Evolutionary conservation across 1,140 invertebrate genomes (phyloP).

Genomic region (Trissolcus basalis): DNA sequence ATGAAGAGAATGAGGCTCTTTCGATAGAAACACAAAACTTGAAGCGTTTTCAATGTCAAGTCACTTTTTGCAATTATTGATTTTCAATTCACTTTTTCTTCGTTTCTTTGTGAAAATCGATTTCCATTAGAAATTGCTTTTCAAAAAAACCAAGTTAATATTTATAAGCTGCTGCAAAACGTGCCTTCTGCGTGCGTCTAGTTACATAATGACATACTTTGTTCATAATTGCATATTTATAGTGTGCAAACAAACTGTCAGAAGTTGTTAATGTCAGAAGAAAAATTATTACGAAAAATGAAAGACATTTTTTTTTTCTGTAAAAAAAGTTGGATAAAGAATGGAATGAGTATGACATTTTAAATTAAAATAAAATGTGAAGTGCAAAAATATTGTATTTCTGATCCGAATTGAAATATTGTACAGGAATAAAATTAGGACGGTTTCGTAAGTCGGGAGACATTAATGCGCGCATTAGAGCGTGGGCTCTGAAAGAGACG

Average conservation of each 20-base stretch:
- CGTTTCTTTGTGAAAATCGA: constrained; percentile 8
- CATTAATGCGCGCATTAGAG: constrained; percentile 44
- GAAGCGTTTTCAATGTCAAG: constrained; percentile 25
- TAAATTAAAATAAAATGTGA: too few relatives aligned
- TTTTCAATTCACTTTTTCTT: constrained; percentile 31
- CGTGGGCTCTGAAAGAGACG: constrained; percentile 49
- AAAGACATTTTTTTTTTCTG: too few relatives aligned
- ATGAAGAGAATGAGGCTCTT: constrained; percentile 16
- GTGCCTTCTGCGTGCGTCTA: too few relatives aligned
- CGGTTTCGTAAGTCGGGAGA: constrained; percentile 43
- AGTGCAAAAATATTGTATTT: background rate
- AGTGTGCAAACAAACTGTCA: too few relatives aligned
- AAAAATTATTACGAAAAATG: too few relatives aligned
- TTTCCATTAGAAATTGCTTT: constrained; percentile 8
- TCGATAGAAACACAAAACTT: constrained; percentile 6
- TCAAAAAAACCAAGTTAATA: constrained; percentile 1
- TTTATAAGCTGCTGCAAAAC: background rate
- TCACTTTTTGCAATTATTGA: constrained; percentile 8
- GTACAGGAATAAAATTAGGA: constrained; percentile 33
- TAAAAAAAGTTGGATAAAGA: too few relatives aligned
- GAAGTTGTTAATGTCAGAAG: background rate
- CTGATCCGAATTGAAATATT: constrained; percentile 13
- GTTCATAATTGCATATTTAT: too few relatives aligned
- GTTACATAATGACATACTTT: too few relatives aligned
- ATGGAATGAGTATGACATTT: too few relatives aligned